Base-by-base conservation (phyloP, 2,113 vertebrate genomes). In the Thalassoma bifasciatum region DNA sequence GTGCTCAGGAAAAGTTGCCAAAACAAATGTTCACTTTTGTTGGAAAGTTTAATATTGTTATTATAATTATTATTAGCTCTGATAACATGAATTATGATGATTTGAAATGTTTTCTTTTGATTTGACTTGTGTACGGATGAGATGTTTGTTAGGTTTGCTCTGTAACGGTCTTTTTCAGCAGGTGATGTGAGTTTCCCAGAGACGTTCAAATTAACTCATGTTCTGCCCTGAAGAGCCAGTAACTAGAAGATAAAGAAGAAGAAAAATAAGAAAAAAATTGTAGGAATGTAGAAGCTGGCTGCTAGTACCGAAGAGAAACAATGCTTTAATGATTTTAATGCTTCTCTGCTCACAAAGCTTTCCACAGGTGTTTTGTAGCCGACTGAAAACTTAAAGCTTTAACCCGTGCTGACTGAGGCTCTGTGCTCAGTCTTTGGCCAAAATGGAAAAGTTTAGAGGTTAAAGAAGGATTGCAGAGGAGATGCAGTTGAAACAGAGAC, bases 341-440 rank as follows among this genome's bases (percentile, higher is more conserved):
- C 62, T 75, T 86, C 53, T 22, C 26, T 60, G 12, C 22, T 78
- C 69, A 42, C 38, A 19, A 11, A 69, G 42, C 49, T 30, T 76
- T 74, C 54, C 47, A 54, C 72, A 69, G 36, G 50, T 76, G 42
- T 76, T 26, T 59, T 72, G 63, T 57, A 46, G 79, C 67, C 77
- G 85, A 74, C 24, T 79, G 53, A 74, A 79, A 83, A 79, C 53
- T 24, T 68, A 84, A 92, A 93, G 92, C 92, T 91, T 93, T 93
- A 93, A 77, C 61, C 67, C 70, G 82, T 78, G 72, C 59, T 68
- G 72, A 13, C 36, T 11, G 47, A 58, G 53, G 72, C 11, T 13
- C 1, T 4, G 49, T 37, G 19, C 66, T 60, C n/a, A 13, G 38
- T 47, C 71, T 61, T 60, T 81, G 81, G 62, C 82, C 69, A 73